Percentiles rank a stretch among this genome's conserved stretches.
These are phyloP conservation scores for Leuctra nigra DNA, from an alignment of 2,888 invertebrate species.

Conservation along the genomic window DNA sequence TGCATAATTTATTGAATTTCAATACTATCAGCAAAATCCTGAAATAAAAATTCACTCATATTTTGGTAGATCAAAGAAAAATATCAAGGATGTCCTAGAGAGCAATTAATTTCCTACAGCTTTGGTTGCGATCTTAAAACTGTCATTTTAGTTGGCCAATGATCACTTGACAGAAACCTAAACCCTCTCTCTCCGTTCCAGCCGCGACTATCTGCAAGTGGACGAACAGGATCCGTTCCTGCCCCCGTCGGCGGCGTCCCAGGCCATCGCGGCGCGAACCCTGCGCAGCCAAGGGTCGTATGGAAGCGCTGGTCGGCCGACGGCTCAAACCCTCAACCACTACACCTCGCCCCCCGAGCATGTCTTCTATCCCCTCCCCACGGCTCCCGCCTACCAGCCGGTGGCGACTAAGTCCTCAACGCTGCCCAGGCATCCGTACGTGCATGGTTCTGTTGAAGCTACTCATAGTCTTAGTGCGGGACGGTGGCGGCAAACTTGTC, in stretches of 20 bases:
- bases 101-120: too few relatives aligned
- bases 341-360: constrained; percentile 32
- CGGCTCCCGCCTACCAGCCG: neutral
- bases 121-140: too few relatives aligned
- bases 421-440: neutral
- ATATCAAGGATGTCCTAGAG: too few relatives aligned
- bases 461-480: too few relatives aligned
- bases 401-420: neutral
- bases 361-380: neutral
- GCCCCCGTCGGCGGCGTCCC: constrained; percentile 49
- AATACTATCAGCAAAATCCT: too few relatives aligned
- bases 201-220: constrained; percentile 71
- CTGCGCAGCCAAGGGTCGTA: constrained; percentile 66
- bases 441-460: neutral
- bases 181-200: constrained; percentile 41
- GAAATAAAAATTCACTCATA: too few relatives aligned
- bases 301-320: constrained; percentile 42
- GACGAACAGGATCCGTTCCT: constrained; percentile 81
- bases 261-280: constrained; percentile 55
- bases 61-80: too few relatives aligned
- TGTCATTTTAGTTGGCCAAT: too few relatives aligned
- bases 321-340: constrained; percentile 30
- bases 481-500: too few relatives aligned
- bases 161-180: too few relatives aligned
- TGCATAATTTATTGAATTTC: too few relatives aligned